Conservation (phyloP, 1,140 invertebrate genomes). For the Globodera rostochiensis region DNA sequence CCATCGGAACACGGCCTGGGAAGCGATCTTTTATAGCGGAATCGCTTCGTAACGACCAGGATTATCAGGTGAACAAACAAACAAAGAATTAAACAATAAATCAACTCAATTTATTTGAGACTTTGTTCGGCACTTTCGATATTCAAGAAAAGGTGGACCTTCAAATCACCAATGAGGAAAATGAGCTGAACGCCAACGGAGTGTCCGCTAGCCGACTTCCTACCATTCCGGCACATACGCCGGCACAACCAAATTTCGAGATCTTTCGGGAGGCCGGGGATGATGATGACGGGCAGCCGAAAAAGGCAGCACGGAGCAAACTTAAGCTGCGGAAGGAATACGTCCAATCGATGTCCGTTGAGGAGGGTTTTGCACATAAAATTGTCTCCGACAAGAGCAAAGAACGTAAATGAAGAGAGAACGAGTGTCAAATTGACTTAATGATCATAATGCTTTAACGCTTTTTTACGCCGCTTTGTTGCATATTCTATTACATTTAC, state of each 20-base stretch:
- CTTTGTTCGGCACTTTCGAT: constrained; percentile 49
- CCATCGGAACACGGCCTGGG: neutral
- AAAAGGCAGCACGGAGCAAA: neutral
- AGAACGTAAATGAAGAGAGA: neutral
- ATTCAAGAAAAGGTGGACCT: constrained; percentile 37
- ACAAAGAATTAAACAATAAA: neutral
- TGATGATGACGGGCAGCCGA: constrained; percentile 2
- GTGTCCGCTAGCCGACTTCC: constrained; percentile 15
- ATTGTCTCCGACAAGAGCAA: constrained; percentile 1
- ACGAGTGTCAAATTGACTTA: neutral
- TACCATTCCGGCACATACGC: constrained; percentile 1
- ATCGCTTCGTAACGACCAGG: constrained; percentile 41
- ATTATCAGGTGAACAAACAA: constrained; percentile 46
- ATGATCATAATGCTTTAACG: neutral
- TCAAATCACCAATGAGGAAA: constrained; percentile 42
- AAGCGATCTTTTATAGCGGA: constrained; percentile 37
- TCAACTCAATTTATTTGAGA: constrained; percentile 21
- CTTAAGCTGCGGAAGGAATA: constrained; percentile 22
- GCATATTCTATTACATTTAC: no score
- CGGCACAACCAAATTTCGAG: constrained; percentile 22
- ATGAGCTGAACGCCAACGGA: constrained; percentile 21
- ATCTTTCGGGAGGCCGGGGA: constrained; percentile 20
- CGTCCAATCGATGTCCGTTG: constrained; percentile 33
- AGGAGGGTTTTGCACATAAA: constrained; percentile 30
- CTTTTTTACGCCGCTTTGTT: neutral